Base-by-base conservation (phyloP, 2,797 vertebrate genomes). In the Rhodeus uyekii region DNA sequence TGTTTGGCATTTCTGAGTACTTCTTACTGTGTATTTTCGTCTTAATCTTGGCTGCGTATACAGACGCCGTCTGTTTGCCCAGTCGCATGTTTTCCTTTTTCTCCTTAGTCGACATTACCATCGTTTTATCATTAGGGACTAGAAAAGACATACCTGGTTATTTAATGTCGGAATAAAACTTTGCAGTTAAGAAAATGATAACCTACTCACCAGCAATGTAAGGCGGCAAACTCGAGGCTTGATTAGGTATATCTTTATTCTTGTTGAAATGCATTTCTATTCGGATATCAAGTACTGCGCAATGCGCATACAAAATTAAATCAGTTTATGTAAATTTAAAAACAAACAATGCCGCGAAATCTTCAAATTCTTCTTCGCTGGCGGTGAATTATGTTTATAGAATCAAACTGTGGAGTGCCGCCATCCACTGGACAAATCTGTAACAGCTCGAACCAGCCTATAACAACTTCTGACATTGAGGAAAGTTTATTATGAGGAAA, bases 1-100 rank as follows among this genome's bases (percentile, higher is more conserved):
- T 19, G 22, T 76, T 44, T 22, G 44, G 6, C 19, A n/a, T 16
- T 73, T 61, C 24, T 7, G n/a, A 48, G 29, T 13, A 14, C 10
- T 14, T 19, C 88, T 82, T 80, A 95, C 95, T 95, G 58, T 91
- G 90, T 22, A 93, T 87, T 88, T 94, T 95, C 12, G 92, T 91
- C 87, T 94, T 95, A 75, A 95, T 93, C 84, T 94, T 95, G 16
- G 92, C 90, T 13, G 91, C 93, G 14, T 89, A 88, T 2, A 83
- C 50, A 46, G 73, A 36, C 24, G 75, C 69, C n/a, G 86, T 76
- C 76, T 91, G 87, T 58, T 90, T 93, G 24, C 87, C 72, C 32
- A 74, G n/a, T 69, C 89, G 87, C 13, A 48, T 58, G 5, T 87
- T 80, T 4, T 87, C 90, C 32, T 75, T 92, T 78, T 82, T 87